Base-by-base conservation (phyloP, 1,140 invertebrate species). In the Drosophila ercepeae region DNA sequence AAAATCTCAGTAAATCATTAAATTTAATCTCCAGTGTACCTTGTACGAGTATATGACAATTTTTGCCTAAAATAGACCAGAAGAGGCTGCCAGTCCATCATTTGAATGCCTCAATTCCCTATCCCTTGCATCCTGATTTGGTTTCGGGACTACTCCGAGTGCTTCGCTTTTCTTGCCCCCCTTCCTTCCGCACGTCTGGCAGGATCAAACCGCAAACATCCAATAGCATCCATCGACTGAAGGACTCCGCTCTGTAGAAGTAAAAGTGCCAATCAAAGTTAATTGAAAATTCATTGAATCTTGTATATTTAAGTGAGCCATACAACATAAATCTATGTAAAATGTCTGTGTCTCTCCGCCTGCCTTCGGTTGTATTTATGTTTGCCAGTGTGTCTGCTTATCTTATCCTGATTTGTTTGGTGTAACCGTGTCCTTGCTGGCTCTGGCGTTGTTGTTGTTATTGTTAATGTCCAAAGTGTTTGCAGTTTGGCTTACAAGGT, bases 201-300 rank as follows among this genome's bases (percentile, higher is more conserved):
- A 58, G 45, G 60, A 52, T 9, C 36, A 49, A 49, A 51, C 71
- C 60, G 39, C 57, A 75, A 39, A 41, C 48, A 78, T 53, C 59
- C 64, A 49, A 50, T 45, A 42, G 23, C 36, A 16, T 45, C 36
- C 53, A 34, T 16, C 48, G 29, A 32, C 11, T 32, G 29, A 32
- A 32, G 29, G 29, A 32, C 29, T 32, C 29, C 9, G 29, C 19
- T 67, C 9, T 29, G 64, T 60, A 61, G 77, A 77, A 81, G 81
- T 76, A 86, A 86, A 86, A 86, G 81, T 86, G 81, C 73, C 81
- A 86, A 86, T 86, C 82, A 86, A 86, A 86, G 82, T 88, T 86
- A 82, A 88, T 86, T 86, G 82, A 86, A 86, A 88, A 88, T 86
- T 86, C 81, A 86, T 86, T 86, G 81, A 86, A 86, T 86, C 72